Base-by-base conservation (phyloP, 1,140 invertebrate species). In the Bradysia coprophila region DNA sequence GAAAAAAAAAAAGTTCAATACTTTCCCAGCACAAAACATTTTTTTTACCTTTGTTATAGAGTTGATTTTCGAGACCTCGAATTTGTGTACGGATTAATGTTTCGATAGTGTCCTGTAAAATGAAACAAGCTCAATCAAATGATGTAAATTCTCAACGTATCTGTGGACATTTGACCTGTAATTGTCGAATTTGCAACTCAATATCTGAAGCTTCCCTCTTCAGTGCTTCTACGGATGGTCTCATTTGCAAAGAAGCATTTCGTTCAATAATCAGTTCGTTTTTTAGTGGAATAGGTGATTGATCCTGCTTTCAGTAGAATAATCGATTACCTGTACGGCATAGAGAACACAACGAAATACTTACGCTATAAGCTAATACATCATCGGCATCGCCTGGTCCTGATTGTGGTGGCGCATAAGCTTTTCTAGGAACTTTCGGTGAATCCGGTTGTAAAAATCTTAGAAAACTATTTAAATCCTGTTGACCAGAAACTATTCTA, bases 31-130 rank as follows among this genome's bases (percentile, higher is more conserved):
- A n/a, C n/a, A n/a, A n/a, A n/a, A n/a, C n/a, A n/a, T n/a, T n/a
- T n/a, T n/a, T n/a, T n/a, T n/a, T n/a, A n/a, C n/a, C 87, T 71
- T 94, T 95, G 53, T 86, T 90, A 63, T 79, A 91, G 21, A 91
- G 67, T 51, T 77, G 80, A 38, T 80, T 80, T 56, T 94, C 90
- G 44, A 75, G 66, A 54, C 72, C 90, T 69, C 90, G 81, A 52
- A 80, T 78, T 61, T 94, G 91, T 54, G 90, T 76, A 50, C 89
- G 75, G 38, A 78, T 67, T 42, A 94, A 67, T 0, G 81, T 73
- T 50, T 90, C 84, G 40, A 92, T 66, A 6, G 83, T 71, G 46
- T 94, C 90, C 63, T 91, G 75, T 44, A 28, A 28, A n/a, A n/a
- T n/a, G n/a, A n/a, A n/a, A n/a, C n/a, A n/a, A n/a, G n/a, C n/a